phyloP scores from a whole-genome alignment of 2,113 vertebrate species.

The Mormyrus lacerda region DNA sequence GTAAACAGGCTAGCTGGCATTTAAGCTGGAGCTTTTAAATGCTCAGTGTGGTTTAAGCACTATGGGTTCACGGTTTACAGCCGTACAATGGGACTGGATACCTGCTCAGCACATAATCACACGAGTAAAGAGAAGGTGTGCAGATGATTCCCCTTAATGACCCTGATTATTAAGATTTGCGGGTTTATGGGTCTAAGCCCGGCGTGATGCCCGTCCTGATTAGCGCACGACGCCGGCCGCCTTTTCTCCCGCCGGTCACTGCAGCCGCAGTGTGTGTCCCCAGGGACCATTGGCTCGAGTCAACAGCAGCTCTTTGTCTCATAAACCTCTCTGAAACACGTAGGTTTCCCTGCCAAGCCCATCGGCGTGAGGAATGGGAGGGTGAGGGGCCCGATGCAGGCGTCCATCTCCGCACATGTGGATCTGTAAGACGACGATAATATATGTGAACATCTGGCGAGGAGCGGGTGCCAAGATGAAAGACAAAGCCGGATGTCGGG shows the following conservation, averaged over 20 bases:
- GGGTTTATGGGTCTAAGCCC: not conserved
- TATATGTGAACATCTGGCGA: conserved; percentile 28
- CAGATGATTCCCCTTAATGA: not conserved
- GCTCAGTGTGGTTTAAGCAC: not conserved
- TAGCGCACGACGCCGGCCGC: not conserved
- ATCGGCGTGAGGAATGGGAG: not conserved
- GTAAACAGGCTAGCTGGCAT: not conserved
- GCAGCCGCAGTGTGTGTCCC: not conserved
- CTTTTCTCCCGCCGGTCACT: not conserved
- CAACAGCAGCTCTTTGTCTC: conserved; percentile 11
- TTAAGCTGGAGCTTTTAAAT: not conserved
- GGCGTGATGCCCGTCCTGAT: not conserved
- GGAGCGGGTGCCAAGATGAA: conserved; percentile 10
- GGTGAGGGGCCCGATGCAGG: not conserved
- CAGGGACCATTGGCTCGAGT: not conserved
- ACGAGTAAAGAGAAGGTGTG: not conserved
- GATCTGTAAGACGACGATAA: conserved; percentile 17
- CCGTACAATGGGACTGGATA: not conserved
- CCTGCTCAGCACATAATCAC: not conserved
- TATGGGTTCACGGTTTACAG: not conserved
- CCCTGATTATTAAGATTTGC: not conserved
- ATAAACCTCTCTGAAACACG: not conserved
- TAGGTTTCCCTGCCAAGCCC: not conserved
- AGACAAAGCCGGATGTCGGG: conserved; percentile 10
- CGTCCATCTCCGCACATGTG: conserved; percentile 3